Evolutionary conservation across 2,888 invertebrate species (phyloP), one percentile per base, ranked within the genome.

Genomic region (Paralinhomoeus sp.): DNA sequence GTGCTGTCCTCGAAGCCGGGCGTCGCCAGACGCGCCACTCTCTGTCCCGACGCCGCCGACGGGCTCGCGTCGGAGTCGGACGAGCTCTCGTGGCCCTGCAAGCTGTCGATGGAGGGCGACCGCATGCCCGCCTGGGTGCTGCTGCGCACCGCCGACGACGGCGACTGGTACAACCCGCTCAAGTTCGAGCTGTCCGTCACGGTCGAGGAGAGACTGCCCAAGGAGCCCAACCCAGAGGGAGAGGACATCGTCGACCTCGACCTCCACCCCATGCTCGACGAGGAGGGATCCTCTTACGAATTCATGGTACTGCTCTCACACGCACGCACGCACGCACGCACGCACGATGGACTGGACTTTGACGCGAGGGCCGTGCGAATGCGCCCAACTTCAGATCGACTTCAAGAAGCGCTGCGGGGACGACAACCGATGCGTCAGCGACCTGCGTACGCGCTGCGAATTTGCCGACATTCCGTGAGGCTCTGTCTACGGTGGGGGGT

Each of bases 401-500:
- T 64, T 66, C 42, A 60, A 65, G 47, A 67, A 65, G 50, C 57
- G 64, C 33, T 67, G 67, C 53, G 67, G 67, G 9, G 52, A 53
- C 22, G 64, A 67, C 50, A 60, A 67, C 42, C 54, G 56, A 7
- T 67, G 67, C 53, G 50, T 60, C 39, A 63, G 65, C 46, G 62
- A 66, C 50, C 54, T 67, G 24, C 49, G 49, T 40, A 44, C 59
- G 43, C 38, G 23, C 24, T 47, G 47, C 36, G 5, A 22, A 21
- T 20, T 46, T 22, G 37, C 41, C 20, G 21, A 41, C 21, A 21
- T 41, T 13, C 23, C 41, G 41, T 36, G 5, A 22, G 41, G 12
- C 5, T n/a, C n/a, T n/a, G n/a, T n/a, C n/a, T n/a, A n/a, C n/a
- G n/a, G n/a, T n/a, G n/a, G n/a, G n/a, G n/a, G n/a, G n/a, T n/a